phyloP scores from a whole-genome alignment of 2,888 invertebrate genomes.

The Mythimna albipuncta region DNA sequence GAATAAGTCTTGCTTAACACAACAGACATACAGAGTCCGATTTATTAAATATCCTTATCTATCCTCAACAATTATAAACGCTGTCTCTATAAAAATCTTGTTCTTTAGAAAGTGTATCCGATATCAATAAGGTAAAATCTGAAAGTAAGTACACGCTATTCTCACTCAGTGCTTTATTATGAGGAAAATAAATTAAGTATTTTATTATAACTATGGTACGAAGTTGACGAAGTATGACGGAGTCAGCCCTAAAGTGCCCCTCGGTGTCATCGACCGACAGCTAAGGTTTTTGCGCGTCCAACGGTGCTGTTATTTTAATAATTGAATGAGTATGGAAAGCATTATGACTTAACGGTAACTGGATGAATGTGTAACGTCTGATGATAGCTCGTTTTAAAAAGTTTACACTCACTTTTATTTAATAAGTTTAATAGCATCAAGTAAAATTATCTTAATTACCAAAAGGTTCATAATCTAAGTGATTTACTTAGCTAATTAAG shows the following conservation, averaged over 20 bases:
- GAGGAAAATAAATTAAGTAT: constrained; percentile 74
- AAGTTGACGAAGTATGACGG: constrained; percentile 81
- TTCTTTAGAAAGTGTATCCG: constrained; percentile 41
- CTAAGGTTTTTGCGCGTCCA: constrained; percentile 88
- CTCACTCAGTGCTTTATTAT: constrained; percentile 42
- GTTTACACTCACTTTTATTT: constrained; percentile 22
- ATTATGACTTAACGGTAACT: constrained; percentile 77
- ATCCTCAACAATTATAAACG: constrained; percentile 10
- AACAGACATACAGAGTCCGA: neutral
- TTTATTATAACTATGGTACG: constrained; percentile 71
- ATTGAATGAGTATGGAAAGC: constrained; percentile 88
- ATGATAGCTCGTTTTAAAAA: constrained; percentile 53
- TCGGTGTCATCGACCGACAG: constrained; percentile 86
- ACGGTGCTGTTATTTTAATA: constrained; percentile 88
- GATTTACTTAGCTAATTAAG: constrained; percentile 22
- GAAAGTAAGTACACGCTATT: constrained; percentile 42
- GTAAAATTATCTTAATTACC: neutral
- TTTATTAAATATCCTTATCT: constrained; percentile 6
- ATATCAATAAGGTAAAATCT: constrained; percentile 38
- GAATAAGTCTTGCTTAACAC: constrained; percentile 60
- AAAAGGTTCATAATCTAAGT: constrained; percentile 1
- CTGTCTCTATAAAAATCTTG: constrained; percentile 12
- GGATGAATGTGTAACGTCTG: constrained; percentile 70
- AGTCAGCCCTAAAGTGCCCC: constrained; percentile 89
- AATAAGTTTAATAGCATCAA: neutral